These are phyloP conservation scores for Lasioglossum marginatum DNA, from an alignment of 2,888 invertebrate species.

Conservation along the genomic window DNA sequence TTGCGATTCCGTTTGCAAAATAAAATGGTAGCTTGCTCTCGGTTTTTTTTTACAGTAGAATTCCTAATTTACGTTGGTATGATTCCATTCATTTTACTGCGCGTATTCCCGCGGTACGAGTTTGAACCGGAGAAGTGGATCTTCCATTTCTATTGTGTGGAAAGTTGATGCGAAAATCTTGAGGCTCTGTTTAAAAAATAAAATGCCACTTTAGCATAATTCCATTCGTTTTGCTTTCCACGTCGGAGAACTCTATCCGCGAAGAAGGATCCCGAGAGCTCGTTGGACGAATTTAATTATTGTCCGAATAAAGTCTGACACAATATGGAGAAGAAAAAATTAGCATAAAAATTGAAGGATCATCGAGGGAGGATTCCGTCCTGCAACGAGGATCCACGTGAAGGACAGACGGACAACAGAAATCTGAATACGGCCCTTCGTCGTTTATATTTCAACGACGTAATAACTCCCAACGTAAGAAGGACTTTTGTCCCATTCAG, in stretches of 20 bases:
- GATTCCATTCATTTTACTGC: neutral
- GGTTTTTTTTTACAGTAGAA: neutral
- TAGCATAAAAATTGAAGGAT: neutral
- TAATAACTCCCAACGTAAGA: neutral
- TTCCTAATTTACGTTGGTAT: neutral
- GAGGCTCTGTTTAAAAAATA: neutral
- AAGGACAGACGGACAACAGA: neutral
- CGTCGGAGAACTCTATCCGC: too few species aligned
- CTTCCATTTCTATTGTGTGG: too few species aligned
- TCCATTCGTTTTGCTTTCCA: too few species aligned
- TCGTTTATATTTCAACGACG: constrained; percentile 9
- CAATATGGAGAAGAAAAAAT: too few species aligned
- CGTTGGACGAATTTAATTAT: too few species aligned
- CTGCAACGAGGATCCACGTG: neutral
- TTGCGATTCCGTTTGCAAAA: neutral
- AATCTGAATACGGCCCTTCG: neutral
- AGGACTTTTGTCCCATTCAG: neutral
- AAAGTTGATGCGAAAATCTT: neutral
- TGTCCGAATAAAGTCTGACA: too few species aligned
- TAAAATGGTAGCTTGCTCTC: neutral
- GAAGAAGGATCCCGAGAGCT: too few species aligned
- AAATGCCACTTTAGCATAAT: too few species aligned
- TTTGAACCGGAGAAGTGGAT: neutral
- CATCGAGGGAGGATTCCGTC: neutral
- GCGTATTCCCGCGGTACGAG: neutral